A percentile compares a stretch with the other conserved stretches of the same genome.
These are phyloP conservation scores for Brienomyrus longianalis DNA, from an alignment of 2,113 vertebrate genomes.

Conservation along the genomic window DNA sequence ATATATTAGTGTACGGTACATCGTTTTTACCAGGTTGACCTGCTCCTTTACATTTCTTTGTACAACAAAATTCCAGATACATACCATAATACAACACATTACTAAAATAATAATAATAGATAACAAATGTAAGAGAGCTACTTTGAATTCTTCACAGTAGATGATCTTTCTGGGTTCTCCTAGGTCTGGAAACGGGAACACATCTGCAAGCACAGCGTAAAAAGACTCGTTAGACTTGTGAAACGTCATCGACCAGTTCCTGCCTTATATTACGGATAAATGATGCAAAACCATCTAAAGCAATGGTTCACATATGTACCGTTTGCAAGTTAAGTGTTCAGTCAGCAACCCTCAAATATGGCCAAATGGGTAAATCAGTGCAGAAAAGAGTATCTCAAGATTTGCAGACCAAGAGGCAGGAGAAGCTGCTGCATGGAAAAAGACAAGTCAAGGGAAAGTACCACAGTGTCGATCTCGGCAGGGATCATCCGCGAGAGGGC, in stretches of 20 bases:
- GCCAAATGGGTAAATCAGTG: neutral
- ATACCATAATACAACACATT: neutral
- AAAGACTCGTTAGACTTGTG: neutral
- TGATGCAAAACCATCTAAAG: neutral
- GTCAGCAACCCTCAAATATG: neutral
- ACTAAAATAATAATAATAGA: neutral
- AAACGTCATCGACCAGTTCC: neutral
- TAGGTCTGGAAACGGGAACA: slow-evolving; percentile 46
- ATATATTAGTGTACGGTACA: slow-evolving; percentile 14
- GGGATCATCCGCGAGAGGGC: slow-evolving; percentile 64
- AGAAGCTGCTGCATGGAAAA: neutral
- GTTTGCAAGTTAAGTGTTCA: neutral
- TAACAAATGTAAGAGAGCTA: neutral
- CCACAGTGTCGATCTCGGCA: slow-evolving; percentile 72
- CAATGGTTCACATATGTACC: neutral
- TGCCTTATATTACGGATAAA: neutral
- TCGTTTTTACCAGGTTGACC: neutral
- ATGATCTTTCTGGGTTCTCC: neutral
- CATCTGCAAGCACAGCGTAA: slow-evolving; percentile 40
- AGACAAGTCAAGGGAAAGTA: slow-evolving; percentile 41
- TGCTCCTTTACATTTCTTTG: slow-evolving; percentile 2
- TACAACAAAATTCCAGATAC: neutral
- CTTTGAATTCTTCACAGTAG: neutral
- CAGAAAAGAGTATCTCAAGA: neutral
- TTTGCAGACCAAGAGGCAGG: neutral